Base-by-base conservation (phyloP, 2,888 invertebrate species). In the Hemistola chrysoprasaria region DNA sequence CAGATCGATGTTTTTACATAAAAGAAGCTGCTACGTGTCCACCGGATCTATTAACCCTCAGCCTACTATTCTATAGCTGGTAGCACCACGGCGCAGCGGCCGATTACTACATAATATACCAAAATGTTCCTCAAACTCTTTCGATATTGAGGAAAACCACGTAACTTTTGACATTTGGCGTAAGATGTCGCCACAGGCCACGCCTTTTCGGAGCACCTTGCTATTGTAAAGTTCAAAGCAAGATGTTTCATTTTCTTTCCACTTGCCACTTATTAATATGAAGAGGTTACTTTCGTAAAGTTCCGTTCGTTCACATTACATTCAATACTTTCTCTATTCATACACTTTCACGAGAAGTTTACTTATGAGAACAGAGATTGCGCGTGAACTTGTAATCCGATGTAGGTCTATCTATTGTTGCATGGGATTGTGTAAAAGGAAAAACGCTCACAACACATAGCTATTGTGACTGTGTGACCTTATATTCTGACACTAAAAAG, bases 241-340 rank as follows among this genome's bases (percentile, higher is more conserved):
- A 16, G 16, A 16, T 16, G 27, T 38, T 25, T 30, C 22, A 43
- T 50, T 53, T 60, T 48, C 57, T 59, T n/a, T n/a, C n/a, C n/a
- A n/a, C n/a, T n/a, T n/a, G 56, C 55, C 50, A 45, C 53, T 53
- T 38, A 61, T 67, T 26, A 25, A 31, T 16, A 21, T 10, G 6
- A 59, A 64, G 65, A 69, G 57, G 57, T 60, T 70, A 70, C 74
- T 80, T 79, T 78, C 80, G 60, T 71, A 69, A 65, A 66, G 67
- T 68, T 67, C 59, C 53, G 65, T 66, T 58, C 61, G 59, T 64
- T 66, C 68, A 60, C 62, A 65, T 62, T 58, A 58, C 43, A 45
- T 50, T 52, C 53, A 48, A 67, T 77, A 83, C 86, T 86, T 86
- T 87, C 86, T 84, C 85, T 78, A 79, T 80, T 83, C 81, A 81